Evolutionary conservation across 1,140 invertebrate species (phyloP), one percentile per base, ranked within the genome.

Genomic region (Sinella curviseta): DNA sequence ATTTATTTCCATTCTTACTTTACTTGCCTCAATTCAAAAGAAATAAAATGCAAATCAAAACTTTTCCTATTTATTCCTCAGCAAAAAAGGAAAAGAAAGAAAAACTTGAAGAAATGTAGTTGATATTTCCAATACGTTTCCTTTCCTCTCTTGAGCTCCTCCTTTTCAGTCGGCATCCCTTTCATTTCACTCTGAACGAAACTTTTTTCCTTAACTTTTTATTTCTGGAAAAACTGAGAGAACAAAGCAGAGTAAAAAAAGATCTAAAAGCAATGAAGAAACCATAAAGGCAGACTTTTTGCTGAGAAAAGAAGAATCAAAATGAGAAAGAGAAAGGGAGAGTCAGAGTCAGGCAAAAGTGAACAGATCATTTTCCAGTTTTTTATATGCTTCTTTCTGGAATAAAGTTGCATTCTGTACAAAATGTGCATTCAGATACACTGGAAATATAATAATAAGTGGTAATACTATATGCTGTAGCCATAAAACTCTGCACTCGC

Each of bases 21-120:
- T n/a, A n/a, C n/a, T n/a, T n/a, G n/a, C n/a, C n/a, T n/a, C 31
- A 70, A 33, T 70, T 70, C 65, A 70, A 70, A 70, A 12, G 24
- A 70, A 70, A 30, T 31, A 70, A 70, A 70, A 70, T 70, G 65
- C 31, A 70, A 70, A 70, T 70, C 65, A 70, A 70, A 70, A 70
- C 26, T 33, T 70, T 70, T 70, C n/a, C 31, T 33, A 31, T 60
- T n/a, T 26, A 14, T 60, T 60, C 57, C 57, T 26, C 3, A 60
- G 24, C 24, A n/a, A n/a, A 26, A 26, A 60, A 31, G 57, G n/a
- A n/a, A n/a, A n/a, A n/a, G n/a, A n/a, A 65, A 65, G 57, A 16
- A 65, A 65, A n/a, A 14, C 24, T 26, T n/a, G 16, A 65, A 26
- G 24, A 65, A 65, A 65, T 1, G 31, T 31, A 4, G 30, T 70